Evolutionary conservation across 2,113 vertebrate genomes (phyloP).

Genomic region (Podarcis cretensis): DNA sequence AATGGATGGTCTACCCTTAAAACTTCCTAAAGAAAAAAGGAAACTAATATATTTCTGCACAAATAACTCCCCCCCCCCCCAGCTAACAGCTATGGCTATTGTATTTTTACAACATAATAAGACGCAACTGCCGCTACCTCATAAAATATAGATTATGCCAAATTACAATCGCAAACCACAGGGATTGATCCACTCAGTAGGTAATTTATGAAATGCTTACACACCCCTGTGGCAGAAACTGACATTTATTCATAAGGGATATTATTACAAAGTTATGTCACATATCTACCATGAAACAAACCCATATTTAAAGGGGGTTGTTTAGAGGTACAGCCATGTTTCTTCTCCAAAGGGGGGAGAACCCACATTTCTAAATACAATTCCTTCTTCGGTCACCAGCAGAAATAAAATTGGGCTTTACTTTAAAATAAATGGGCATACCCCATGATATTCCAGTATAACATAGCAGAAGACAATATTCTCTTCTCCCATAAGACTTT

Average conservation of each 20-base stretch:
- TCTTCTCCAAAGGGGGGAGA: neutral
- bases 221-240: neutral
- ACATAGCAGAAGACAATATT: neutral
- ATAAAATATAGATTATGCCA: fast-evolving
- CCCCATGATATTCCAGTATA: neutral
- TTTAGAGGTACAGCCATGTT: neutral
- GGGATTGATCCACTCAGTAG: neutral
- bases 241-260: constrained; percentile 4
- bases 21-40: neutral
- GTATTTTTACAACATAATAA: neutral
- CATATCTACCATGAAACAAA: constrained; percentile 9
- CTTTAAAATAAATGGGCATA: neutral
- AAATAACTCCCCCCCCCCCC: neutral
- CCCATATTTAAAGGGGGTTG: no score
- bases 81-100: neutral
- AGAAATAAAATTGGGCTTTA: fast-evolving
- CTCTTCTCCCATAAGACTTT: no score
- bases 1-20: neutral
- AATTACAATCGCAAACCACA: constrained; percentile 27
- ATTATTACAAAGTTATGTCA: neutral
- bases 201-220: fast-evolving
- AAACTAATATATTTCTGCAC: neutral
- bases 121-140: neutral
- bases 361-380: neutral
- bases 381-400: neutral